phyloP scores from a whole-genome alignment of 2,888 invertebrate genomes.

The Sesia apiformis region DNA sequence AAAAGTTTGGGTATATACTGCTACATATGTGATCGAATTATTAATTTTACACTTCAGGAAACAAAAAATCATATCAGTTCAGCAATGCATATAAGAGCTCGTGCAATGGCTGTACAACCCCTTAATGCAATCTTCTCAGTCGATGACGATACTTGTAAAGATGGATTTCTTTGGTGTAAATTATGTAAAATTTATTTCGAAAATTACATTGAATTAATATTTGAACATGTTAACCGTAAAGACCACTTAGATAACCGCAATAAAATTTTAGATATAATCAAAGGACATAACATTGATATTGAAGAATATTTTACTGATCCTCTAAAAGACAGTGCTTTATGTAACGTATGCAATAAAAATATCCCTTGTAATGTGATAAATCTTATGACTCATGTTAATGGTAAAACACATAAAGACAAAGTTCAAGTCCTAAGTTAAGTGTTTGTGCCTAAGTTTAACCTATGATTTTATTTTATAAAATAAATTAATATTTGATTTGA shows the following conservation, averaged over 20 bases:
- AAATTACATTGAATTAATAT: slow-evolving; percentile 32
- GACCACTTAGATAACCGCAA: slow-evolving; percentile 21
- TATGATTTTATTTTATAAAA: no score
- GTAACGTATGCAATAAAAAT: slow-evolving; percentile 34
- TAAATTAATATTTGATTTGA: no score
- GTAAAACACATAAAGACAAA: slow-evolving; percentile 24
- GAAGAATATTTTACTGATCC: slow-evolving; percentile 32
- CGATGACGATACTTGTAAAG: slow-evolving; percentile 20
- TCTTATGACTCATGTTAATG: slow-evolving; percentile 44
- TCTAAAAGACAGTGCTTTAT: slow-evolving; percentile 32
- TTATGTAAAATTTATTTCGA: slow-evolving; percentile 35
- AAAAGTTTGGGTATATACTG: slow-evolving; percentile 17
- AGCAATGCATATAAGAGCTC: slow-evolving; percentile 22
- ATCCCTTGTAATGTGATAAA: slow-evolving; percentile 29
- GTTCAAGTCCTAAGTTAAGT: no score
- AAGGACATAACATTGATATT: slow-evolving; percentile 31
- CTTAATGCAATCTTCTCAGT: slow-evolving; percentile 42
- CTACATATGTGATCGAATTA: slow-evolving; percentile 21
- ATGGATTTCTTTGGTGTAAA: slow-evolving; percentile 40
- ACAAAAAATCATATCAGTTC: slow-evolving; percentile 21
- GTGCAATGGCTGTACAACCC: slow-evolving; percentile 34
- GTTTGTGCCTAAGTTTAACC: no score
- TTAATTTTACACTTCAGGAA: slow-evolving; percentile 16
- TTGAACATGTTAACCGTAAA: slow-evolving; percentile 31
- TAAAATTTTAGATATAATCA: slow-evolving; percentile 27